Evolutionary conservation across 2,888 invertebrate species (phyloP).

Genomic region (Hipparchia semele): DNA sequence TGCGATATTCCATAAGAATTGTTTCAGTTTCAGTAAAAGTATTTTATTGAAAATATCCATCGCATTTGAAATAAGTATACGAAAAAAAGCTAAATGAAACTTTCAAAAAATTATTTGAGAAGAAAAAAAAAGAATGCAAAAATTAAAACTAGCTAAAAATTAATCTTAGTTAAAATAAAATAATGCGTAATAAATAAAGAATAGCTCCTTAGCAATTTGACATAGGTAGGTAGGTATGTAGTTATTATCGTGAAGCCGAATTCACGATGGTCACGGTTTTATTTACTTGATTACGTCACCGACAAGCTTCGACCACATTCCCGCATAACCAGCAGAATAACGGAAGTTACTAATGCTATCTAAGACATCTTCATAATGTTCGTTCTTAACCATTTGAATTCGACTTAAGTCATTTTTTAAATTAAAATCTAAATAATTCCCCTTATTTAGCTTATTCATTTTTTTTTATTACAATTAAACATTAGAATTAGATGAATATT

Average conservation of each 20-base stretch:
- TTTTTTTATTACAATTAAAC: too few relatives aligned
- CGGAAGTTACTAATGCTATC: conserved; percentile 14
- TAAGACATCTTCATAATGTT: conserved; percentile 10
- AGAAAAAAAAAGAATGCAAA: too few relatives aligned
- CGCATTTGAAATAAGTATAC: too few relatives aligned
- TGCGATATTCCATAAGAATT: too few relatives aligned
- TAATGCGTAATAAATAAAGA: not conserved
- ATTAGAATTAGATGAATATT: too few relatives aligned
- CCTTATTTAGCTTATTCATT: too few relatives aligned
- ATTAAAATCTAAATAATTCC: too few relatives aligned
- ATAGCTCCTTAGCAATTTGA: conserved; percentile 4
- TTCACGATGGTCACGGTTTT: conserved; percentile 36
- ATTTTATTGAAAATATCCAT: too few relatives aligned
- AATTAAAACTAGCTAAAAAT: not conserved
- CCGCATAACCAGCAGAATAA: conserved; percentile 13
- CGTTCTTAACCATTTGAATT: not conserved
- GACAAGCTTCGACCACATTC: conserved; percentile 21
- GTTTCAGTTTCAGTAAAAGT: too few relatives aligned
- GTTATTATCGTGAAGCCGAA: conserved; percentile 27
- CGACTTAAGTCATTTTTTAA: not conserved
- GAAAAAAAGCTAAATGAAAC: too few relatives aligned
- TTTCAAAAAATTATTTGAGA: too few relatives aligned
- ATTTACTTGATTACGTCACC: conserved; percentile 39
- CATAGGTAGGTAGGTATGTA: not conserved
- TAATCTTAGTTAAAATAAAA: not conserved